Base-by-base conservation (phyloP, 2,113 vertebrate species). In the Prunella fulvescens region DNA sequence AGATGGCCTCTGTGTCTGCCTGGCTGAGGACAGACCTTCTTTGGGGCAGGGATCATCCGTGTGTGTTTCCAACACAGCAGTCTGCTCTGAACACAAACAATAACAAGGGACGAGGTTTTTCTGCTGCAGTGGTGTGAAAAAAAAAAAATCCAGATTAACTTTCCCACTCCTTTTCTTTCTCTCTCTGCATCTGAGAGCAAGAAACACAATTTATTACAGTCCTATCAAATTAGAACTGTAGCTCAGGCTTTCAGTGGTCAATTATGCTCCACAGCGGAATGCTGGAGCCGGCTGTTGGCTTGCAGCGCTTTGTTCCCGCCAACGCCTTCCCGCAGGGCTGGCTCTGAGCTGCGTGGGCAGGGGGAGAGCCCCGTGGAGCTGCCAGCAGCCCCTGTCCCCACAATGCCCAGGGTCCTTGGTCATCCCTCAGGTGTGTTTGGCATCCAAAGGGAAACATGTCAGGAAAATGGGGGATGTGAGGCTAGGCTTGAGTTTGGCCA, bases 181-280 rank as follows among this genome's bases (percentile, higher is more conserved):
- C 65, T 45, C 39, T 69, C 26, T 19, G 11, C n/a, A 5, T 70
- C 62, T 88, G 29, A 10, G 61, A 58, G 66, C 4, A 60, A 80
- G 95, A 90, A 96, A 74, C 51, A 40, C 33, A 83, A 67, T 61
- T 94, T 97, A 97, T 97, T 95, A 58, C 80, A 93, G 95, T n/a
- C 54, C 85, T 91, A 44, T 78, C 61, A 81, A 93, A 96, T 97
- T 90, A 97, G 96, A 58, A 25, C 84, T 8, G 13, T 14, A 81
- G 93, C 60, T 50, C 64, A 78, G 87, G 80, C 92, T 92, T 81
- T 86, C 93, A 88, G 95, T 78, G 95, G 97, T 88, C 95, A 91
- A 84, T 97, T 94, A 87, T 12, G 96, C 94, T 92, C 94, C 85
- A 37, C 85, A 56, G 84, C 19, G 19, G 90, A 94, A 73, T 6